These are phyloP conservation scores for Rosalia funebris DNA, from an alignment of 2,888 invertebrate species.

Conservation along the genomic window DNA sequence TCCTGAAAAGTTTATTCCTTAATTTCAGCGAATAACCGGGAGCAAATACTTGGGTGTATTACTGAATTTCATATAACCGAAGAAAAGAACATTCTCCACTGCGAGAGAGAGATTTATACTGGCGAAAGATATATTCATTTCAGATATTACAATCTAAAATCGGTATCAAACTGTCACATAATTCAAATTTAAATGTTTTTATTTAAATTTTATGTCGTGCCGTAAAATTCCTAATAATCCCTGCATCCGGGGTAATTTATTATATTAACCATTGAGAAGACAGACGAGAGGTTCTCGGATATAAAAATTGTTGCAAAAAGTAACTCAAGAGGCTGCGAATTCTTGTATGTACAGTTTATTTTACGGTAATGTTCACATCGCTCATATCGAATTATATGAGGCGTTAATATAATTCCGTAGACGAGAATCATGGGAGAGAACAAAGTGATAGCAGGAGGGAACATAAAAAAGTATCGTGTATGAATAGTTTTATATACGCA, in stretches of 20 bases:
- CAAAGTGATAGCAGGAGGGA: no score
- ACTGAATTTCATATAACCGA: constrained; percentile 30
- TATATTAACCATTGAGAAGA: constrained; percentile 20
- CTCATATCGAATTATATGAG: no score
- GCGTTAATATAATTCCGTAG: no score
- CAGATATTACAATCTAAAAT: constrained; percentile 35
- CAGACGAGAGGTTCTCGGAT: constrained; percentile 8
- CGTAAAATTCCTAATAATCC: constrained; percentile 25
- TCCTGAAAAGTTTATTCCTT: constrained; percentile 31
- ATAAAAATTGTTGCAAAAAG: constrained; percentile 25
- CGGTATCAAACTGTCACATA: constrained; percentile 36
- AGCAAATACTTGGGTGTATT: constrained; percentile 35
- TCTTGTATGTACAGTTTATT: no score
- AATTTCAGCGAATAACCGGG: constrained; percentile 33
- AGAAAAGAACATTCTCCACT: constrained; percentile 28
- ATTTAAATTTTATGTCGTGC: constrained; percentile 36
- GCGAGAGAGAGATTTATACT: constrained; percentile 26
- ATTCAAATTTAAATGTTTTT: constrained; percentile 37
- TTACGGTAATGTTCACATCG: no score
- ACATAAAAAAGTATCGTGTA: no score
- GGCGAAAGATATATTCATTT: constrained; percentile 31
- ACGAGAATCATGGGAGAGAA: no score
- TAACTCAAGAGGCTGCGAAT: constrained; percentile 4
- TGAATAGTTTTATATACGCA: no score
- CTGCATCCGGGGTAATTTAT: constrained; percentile 17